Conservation (phyloP, 2,797 vertebrate species). For the Chelmon rostratus region DNA sequence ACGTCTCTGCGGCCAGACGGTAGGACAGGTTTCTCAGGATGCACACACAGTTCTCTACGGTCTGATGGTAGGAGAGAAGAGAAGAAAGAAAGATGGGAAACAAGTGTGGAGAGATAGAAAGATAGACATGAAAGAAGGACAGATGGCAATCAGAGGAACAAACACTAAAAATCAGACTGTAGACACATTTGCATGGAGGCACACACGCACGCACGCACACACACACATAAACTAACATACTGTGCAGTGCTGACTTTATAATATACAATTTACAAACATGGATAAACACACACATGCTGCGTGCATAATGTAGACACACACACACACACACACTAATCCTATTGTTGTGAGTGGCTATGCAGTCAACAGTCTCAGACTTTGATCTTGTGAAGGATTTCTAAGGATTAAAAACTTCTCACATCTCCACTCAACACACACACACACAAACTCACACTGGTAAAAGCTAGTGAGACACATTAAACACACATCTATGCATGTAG, state of each 20-base stretch:
- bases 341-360: conserved; percentile 73
- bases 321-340: conserved; percentile 67
- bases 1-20: conserved; percentile 97
- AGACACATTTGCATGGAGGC: background rate
- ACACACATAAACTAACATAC: background rate
- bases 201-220: background rate
- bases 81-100: background rate
- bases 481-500: conserved; percentile 10
- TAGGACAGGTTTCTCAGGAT: conserved; percentile 99
- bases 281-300: conserved; percentile 9
- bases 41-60: conserved; percentile 99
- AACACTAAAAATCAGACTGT: background rate
- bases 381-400: conserved; percentile 79
- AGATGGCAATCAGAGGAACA: conserved; percentile 25
- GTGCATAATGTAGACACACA: conserved; percentile 21
- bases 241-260: background rate
- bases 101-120: background rate
- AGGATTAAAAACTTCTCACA: conserved; percentile 74
- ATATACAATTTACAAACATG: background rate
- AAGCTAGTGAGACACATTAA: conserved; percentile 7
- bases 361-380: conserved; percentile 78
- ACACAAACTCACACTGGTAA: background rate
- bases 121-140: conserved; percentile 1
- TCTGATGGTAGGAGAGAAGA: conserved; percentile 79
- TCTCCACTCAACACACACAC: conserved; percentile 46